Evolutionary conservation across 2,797 vertebrate species (phyloP), one percentile per base, ranked within the genome.

Genomic region (Sternarchorhynchus goeldii): DNA sequence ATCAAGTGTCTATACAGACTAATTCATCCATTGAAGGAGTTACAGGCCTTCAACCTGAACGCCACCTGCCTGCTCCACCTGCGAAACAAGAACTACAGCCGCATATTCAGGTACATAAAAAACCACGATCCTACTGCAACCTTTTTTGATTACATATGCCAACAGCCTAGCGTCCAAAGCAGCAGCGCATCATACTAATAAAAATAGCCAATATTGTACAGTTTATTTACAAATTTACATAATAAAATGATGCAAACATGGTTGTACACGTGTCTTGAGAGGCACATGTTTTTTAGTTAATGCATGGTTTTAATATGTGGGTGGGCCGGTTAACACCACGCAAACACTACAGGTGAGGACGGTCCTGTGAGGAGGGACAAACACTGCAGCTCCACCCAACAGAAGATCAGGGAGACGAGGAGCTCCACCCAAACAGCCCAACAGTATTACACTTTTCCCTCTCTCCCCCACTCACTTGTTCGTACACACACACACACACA

Each of bases 171-270:
- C 87, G 84, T 91, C 92, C 86, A 89, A 82, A 81, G 79, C 85
- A 83, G 83, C 80, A 88, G 87, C 82, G 85, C 83, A 75, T 81
- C 62, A 80, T 79, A 18, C 18, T 34, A 68, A 41, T 56, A 34
- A 78, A 85, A 88, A 55, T 84, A 75, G 84, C 83, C 25, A 18
- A 81, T 85, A 87, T 87, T 91, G 62, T 92, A 93, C 91, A 93
- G 66, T 76, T 79, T 91, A 94, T 93, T 90, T 93, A 94, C 93
- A 94, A 87, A 93, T 93, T 60, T 93, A 93, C 92, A 94, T 25
- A 17, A 25, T n/a, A 34, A 14, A 64, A 6, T 21, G 39, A 75
- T 55, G 41, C 29, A 69, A 18, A 78, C 31, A 21, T n/a, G 55
- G 53, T 8, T 39, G 14, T 71, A 75, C 4, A 18, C 34, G 12